Evolutionary conservation across 1,140 invertebrate species (phyloP).

Genomic region (Eurytemora carolleeae): DNA sequence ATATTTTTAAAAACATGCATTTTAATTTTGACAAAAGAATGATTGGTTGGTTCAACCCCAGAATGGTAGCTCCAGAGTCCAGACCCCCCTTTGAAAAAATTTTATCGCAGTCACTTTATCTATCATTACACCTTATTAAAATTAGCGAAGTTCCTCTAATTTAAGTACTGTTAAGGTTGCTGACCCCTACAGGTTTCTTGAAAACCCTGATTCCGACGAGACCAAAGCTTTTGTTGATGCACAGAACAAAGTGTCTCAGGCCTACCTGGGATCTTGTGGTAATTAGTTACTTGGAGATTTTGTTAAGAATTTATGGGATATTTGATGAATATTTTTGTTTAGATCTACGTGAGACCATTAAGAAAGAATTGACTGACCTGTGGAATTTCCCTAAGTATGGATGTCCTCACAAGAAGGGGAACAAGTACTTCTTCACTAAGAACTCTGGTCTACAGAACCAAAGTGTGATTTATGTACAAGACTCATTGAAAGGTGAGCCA

Average conservation of each 20-base stretch:
- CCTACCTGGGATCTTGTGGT: conserved; percentile 57
- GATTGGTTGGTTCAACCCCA: too few relatives aligned
- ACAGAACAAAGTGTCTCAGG: conserved; percentile 70
- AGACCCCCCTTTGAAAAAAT: too few relatives aligned
- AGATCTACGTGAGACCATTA: conserved; percentile 42
- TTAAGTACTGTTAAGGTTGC: conserved; percentile 51
- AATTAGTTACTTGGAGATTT: neutral
- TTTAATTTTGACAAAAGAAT: too few relatives aligned
- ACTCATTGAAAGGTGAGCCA: conserved; percentile 51
- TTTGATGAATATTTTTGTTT: too few relatives aligned
- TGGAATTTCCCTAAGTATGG: conserved; percentile 94
- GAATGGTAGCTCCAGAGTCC: too few relatives aligned
- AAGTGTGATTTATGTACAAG: conserved; percentile 80
- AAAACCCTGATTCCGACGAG: conserved; percentile 79
- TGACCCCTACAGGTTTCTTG: conserved; percentile 91
- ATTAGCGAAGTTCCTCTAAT: too few relatives aligned
- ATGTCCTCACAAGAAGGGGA: conserved; percentile 57
- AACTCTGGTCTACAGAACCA: conserved; percentile 94
- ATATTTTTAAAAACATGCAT: too few relatives aligned
- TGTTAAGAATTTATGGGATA: too few relatives aligned
- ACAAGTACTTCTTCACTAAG: conserved; percentile 74
- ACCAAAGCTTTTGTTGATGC: conserved; percentile 76
- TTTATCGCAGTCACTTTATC: too few relatives aligned
- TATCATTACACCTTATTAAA: too few relatives aligned
- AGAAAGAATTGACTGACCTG: conserved; percentile 55